Base-by-base conservation (phyloP, 2,113 vertebrate genomes). In the Pelobates fuscus region DNA sequence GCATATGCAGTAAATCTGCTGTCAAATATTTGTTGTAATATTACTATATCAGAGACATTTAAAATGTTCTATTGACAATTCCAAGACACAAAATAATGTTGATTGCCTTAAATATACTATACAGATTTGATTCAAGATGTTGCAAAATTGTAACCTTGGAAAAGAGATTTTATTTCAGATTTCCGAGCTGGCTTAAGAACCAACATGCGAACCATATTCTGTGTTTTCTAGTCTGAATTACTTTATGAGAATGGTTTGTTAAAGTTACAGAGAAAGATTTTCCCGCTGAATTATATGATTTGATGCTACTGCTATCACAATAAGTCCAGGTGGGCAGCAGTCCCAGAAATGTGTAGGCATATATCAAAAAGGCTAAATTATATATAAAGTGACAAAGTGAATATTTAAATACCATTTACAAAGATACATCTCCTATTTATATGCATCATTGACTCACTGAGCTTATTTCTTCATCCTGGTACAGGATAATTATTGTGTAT, bases 341-440 rank as follows among this genome's bases (percentile, higher is more conserved):
- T 63, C 26, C 44, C 17, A 66, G 27, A 27, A 52, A 54, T 49
- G 70, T 41, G 70, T 72, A 21, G 70, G 59, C 70, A 72, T 54
- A 24, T 32, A 72, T 49, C 62, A 49, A 62, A 59, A 63, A 30
- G 52, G 59, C 24, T 63, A 72, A 72, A 72, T 72, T 72, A 72
- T 72, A 72, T 72, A 37, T 37, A 52, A 25, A 11, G 32, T 23
- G 60, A 72, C 70, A 72, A 20, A 52, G 60, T 72, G 70, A 54
- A 24, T 54, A 20, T 63, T 72, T 72, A 72, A 72, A 72, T 59
- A 72, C 70, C 49, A 63, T 72, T 72, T 72, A 37, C 70, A 63
- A 23, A 37, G 27, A 46, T 63, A 52, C 20, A 46, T 72, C 59
- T 72, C 43, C 20, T 72, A 49, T n/a, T 52, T 63, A 15, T 52